Conservation (phyloP, 2,113 vertebrate species). For the Benitochromis conjunctus region DNA sequence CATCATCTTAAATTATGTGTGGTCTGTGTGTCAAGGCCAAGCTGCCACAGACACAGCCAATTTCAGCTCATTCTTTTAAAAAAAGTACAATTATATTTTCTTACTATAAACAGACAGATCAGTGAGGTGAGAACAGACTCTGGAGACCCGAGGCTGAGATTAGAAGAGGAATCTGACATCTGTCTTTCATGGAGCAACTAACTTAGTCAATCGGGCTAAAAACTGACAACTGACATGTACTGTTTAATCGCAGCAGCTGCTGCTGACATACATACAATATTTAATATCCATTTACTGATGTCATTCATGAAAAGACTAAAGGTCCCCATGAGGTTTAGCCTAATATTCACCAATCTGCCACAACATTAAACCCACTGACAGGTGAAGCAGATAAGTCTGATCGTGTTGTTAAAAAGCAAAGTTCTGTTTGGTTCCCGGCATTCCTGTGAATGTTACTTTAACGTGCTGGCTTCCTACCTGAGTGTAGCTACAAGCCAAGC, state of each 20-base stretch:
- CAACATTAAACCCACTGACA: background rate
- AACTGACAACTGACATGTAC: background rate
- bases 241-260: slow-evolving; percentile 6
- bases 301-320: background rate
- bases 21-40: background rate
- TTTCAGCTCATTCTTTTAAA: background rate
- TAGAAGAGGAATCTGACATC: slow-evolving; percentile 24
- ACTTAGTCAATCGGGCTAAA: slow-evolving; percentile 1
- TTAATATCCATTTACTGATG: background rate
- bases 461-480: background rate
- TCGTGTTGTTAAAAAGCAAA: background rate
- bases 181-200: background rate
- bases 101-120: background rate
- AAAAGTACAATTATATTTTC: background rate
- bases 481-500: background rate
- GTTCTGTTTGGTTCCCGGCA: background rate
- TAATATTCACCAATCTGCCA: background rate
- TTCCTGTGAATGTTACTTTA: background rate
- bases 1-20: background rate
- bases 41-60: background rate
- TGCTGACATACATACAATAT: background rate
- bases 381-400: background rate
- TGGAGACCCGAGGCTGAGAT: background rate
- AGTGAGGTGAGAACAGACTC: background rate
- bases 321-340: background rate